phyloP scores from a whole-genome alignment of 1,140 invertebrate species.

The Globodera rostochiensis region DNA sequence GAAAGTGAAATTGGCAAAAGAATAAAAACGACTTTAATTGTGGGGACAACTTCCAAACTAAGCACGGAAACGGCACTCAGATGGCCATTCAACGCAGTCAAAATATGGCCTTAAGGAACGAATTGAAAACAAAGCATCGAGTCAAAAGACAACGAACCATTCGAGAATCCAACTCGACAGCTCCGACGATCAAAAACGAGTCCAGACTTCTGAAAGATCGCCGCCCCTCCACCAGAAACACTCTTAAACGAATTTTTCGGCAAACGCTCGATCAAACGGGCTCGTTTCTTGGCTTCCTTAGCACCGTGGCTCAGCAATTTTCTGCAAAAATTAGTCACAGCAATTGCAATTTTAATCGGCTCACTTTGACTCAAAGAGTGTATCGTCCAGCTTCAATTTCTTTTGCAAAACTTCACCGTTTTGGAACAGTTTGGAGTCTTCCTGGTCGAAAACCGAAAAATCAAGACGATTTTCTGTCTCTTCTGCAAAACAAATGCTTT shows the following conservation, averaged over 20 bases:
- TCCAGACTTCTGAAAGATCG: background rate
- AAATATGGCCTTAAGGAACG: background rate
- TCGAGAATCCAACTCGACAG: slow-evolving; percentile 31
- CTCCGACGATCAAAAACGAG: slow-evolving; percentile 5
- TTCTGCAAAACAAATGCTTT: background rate
- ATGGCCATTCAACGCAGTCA: slow-evolving; percentile 18
- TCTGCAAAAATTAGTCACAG: slow-evolving; percentile 1
- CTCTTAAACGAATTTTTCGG: slow-evolving; percentile 6
- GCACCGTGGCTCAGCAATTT: slow-evolving; percentile 11
- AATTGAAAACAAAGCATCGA: background rate
- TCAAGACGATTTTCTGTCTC: background rate
- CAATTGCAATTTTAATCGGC: too few species aligned
- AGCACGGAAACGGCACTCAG: background rate
- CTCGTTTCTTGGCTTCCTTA: slow-evolving; percentile 7
- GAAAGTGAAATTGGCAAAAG: background rate
- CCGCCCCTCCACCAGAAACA: background rate
- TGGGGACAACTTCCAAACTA: background rate
- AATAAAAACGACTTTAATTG: background rate
- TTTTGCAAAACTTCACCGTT: slow-evolving; percentile 9
- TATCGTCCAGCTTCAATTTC: slow-evolving; percentile 29
- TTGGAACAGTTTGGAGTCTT: slow-evolving; percentile 23
- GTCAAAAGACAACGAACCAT: slow-evolving; percentile 12
- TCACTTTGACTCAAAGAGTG: slow-evolving; percentile 25
- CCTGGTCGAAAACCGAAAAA: slow-evolving; percentile 11
- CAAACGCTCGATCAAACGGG: slow-evolving; percentile 10